Conservation (phyloP, 2,797 vertebrate genomes). For the Gymnoscopelus microlampas region DNA sequence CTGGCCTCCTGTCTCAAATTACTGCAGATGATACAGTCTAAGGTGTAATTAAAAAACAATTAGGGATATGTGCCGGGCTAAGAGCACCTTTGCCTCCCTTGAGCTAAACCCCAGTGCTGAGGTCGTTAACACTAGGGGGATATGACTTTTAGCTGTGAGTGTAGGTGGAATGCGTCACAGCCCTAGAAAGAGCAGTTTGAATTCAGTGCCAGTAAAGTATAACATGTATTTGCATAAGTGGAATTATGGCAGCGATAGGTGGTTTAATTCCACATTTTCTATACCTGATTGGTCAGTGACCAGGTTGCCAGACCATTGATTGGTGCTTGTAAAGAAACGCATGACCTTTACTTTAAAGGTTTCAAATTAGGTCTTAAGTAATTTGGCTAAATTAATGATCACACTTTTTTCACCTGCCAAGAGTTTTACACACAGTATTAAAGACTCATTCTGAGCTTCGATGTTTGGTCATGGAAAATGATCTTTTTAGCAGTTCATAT, state of each 20-base stretch:
- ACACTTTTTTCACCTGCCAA: background rate
- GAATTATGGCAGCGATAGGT: background rate
- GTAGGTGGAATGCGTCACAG: conserved; percentile 50
- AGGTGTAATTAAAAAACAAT: conserved; percentile 91
- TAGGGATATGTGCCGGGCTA: conserved; percentile 85
- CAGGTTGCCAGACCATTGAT: background rate
- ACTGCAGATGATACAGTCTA: conserved; percentile 86
- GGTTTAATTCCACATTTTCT: background rate
- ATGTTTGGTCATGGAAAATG: too few relatives aligned
- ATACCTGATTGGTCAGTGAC: background rate
- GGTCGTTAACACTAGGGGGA: conserved; percentile 83
- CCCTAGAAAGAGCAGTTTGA: conserved; percentile 11
- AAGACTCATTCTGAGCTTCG: background rate
- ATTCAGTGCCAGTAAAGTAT: conserved; percentile 10
- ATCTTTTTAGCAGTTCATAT: too few relatives aligned
- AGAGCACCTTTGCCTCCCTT: conserved; percentile 79
- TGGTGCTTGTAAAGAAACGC: background rate
- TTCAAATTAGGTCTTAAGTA: background rate
- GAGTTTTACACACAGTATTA: background rate
- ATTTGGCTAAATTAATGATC: background rate
- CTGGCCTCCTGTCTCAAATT: conserved; percentile 87
- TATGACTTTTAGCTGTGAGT: conserved; percentile 78
- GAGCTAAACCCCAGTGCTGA: conserved; percentile 76
- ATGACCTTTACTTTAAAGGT: background rate
- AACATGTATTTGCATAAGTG: conserved; percentile 8